Evolutionary conservation across 2,113 vertebrate genomes (phyloP), one percentile per base, ranked within the genome.

Genomic region (Ageneiosus marmoratus): DNA sequence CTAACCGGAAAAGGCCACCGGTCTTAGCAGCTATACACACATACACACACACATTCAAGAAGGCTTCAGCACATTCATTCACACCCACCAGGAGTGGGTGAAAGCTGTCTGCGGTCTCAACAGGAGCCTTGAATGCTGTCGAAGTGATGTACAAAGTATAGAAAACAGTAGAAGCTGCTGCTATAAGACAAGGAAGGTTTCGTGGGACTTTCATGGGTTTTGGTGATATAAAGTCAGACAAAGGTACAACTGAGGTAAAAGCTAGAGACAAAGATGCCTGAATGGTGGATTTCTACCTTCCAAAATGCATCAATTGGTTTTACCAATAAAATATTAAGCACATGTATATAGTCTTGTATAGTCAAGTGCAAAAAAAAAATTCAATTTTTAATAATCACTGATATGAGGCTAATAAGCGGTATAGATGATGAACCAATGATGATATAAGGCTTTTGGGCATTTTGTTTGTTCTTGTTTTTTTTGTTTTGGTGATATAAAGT

Each of bases 61-160:
- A 82, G 74, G 56, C 60, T 50, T 79, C 58, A 22, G 70, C 85
- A 80, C 65, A 79, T 80, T 83, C 70, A 80, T 65, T 80, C 76
- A 74, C 85, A 83, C 81, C 77, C 85, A 86, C 81, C 70, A 80
- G 56, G 77, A 86, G 81, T 79, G 76, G 78, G 81, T 53, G 81
- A 86, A 65, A 29, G 51, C 70, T 65, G 73, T 63, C 81, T 83
- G 50, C 79, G 78, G 60, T 86, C 65, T 50, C 18, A 24, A 50
- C 82, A 84, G 27, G 37, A 74, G 65, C 67, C 50, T 53, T n/a
- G 34, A 83, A 70, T 27, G 62, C 75, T 13, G 41, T 51, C 46
- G 16, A 51, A 80, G 32, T 62, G 67, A 51, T 56, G 69, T 48
- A 60, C 12, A 37, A 60, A 63, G 29, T 18, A 13, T 32, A 60